phyloP scores from a whole-genome alignment of 1,140 invertebrate genomes.

The Hypsibius dujardini region DNA sequence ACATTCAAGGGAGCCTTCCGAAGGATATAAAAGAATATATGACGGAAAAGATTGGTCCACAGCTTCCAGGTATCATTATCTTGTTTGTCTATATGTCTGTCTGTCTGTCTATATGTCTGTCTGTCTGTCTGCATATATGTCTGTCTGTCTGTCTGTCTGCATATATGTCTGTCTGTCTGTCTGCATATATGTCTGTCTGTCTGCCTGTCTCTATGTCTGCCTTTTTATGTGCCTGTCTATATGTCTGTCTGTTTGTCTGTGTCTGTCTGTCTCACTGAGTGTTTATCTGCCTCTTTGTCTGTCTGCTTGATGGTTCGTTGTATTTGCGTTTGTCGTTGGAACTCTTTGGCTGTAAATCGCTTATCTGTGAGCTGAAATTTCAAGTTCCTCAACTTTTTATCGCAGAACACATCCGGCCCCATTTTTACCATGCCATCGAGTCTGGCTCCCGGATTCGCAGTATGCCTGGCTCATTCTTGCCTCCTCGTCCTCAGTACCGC shows the following conservation, averaged over 20 bases:
- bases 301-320: too few relatives aligned
- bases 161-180: too few relatives aligned
- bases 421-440: constrained; percentile 25
- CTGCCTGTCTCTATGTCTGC: too few relatives aligned
- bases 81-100: neutral
- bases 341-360: neutral
- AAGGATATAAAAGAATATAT: constrained; percentile 26
- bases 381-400: constrained; percentile 14
- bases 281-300: too few relatives aligned
- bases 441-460: constrained; percentile 25
- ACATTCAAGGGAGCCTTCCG: constrained; percentile 26
- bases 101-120: neutral
- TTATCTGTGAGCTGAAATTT: neutral
- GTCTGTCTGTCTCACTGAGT: too few relatives aligned
- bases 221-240: too few relatives aligned
- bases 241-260: too few relatives aligned
- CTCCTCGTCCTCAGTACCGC: constrained; percentile 25
- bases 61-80: constrained; percentile 27
- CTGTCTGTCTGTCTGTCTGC: neutral
- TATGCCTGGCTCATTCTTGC: constrained; percentile 29
- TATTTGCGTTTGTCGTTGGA: neutral
- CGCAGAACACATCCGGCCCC: constrained; percentile 27
- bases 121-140: too few relatives aligned
- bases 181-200: too few relatives aligned
- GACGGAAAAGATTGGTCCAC: constrained; percentile 25